phyloP scores from a whole-genome alignment of 2,113 vertebrate species.

The Sclerurus mexicanus region DNA sequence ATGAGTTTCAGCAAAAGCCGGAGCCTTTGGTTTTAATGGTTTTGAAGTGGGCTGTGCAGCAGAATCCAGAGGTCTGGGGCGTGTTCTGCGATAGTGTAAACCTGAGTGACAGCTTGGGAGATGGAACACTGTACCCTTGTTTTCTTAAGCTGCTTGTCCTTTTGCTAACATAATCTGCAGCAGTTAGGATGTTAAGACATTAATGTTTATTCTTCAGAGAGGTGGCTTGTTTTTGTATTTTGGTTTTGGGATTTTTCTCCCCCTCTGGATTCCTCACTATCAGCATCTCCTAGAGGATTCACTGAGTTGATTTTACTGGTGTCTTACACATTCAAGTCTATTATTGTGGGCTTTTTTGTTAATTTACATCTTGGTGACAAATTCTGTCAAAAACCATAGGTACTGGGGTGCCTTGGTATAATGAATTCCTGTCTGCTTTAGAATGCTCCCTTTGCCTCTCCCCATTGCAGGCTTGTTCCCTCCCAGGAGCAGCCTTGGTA shows the following conservation, averaged over 20 bases:
- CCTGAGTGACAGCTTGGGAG: neutral
- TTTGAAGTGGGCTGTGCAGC: constrained; percentile 2
- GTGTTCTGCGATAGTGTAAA: neutral
- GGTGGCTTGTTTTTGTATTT: neutral
- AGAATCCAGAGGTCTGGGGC: neutral
- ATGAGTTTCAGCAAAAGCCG: constrained; percentile 22
- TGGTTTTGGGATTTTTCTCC: neutral
- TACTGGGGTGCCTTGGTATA: neutral
- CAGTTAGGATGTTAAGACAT: neutral
- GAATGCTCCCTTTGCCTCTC: neutral
- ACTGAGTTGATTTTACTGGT: neutral
- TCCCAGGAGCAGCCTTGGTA: neutral
- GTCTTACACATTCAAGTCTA: neutral
- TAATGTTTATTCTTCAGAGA: neutral
- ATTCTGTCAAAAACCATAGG: rapidly evolving
- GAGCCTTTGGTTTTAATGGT: constrained; percentile 40
- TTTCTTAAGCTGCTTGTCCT: neutral
- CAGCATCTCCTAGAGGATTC: neutral
- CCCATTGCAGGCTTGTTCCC: neutral
- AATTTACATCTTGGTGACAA: neutral
- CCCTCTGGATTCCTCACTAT: rapidly evolving
- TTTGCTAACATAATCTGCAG: neutral
- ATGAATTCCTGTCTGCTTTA: neutral
- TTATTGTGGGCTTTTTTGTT: neutral
- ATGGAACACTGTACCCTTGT: neutral